These are phyloP conservation scores for Nibea coibor DNA, from an alignment of 2,113 vertebrate species.

Conservation along the genomic window DNA sequence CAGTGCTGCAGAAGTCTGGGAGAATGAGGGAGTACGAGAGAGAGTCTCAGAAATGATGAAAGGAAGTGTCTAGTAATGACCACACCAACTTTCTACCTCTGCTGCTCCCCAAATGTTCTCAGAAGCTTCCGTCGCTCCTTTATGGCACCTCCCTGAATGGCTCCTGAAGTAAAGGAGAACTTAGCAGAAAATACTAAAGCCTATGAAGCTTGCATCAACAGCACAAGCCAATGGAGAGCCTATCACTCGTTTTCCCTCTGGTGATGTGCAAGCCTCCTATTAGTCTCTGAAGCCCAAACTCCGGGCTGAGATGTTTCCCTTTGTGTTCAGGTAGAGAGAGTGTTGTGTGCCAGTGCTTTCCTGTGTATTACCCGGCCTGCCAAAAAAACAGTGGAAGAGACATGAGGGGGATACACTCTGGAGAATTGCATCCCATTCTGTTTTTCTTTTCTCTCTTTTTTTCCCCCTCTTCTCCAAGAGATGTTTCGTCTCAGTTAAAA, in stretches of 20 bases:
- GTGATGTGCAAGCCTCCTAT: constrained; percentile 69
- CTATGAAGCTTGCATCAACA: constrained; percentile 69
- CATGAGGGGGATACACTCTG: constrained; percentile 74
- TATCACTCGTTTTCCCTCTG: constrained; percentile 59
- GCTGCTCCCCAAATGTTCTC: constrained; percentile 64
- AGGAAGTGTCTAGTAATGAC: constrained; percentile 75
- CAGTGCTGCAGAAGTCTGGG: constrained; percentile 58
- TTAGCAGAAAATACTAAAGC: constrained; percentile 58
- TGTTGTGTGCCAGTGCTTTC: constrained; percentile 77
- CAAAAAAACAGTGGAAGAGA: constrained; percentile 76
- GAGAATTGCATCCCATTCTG: constrained; percentile 81
- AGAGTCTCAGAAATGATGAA: constrained; percentile 73
- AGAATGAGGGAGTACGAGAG: constrained; percentile 60
- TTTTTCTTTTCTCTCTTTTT: constrained; percentile 69
- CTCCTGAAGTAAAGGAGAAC: constrained; percentile 69
- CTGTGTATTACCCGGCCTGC: constrained; percentile 76
- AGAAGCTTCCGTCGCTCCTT: constrained; percentile 54
- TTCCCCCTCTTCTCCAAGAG: constrained; percentile 32
- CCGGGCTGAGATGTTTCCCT: constrained; percentile 73
- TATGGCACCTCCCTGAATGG: constrained; percentile 48
- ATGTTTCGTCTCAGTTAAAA: constrained; percentile 82
- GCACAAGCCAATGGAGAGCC: constrained; percentile 64
- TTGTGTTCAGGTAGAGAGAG: constrained; percentile 78
- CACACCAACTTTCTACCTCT: constrained; percentile 62
- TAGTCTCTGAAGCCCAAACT: constrained; percentile 75